Percentiles rank a stretch among this genome's conserved stretches.
These are phyloP conservation scores for Clunio marinus DNA, from an alignment of 2,888 invertebrate genomes.

Conservation along the genomic window DNA sequence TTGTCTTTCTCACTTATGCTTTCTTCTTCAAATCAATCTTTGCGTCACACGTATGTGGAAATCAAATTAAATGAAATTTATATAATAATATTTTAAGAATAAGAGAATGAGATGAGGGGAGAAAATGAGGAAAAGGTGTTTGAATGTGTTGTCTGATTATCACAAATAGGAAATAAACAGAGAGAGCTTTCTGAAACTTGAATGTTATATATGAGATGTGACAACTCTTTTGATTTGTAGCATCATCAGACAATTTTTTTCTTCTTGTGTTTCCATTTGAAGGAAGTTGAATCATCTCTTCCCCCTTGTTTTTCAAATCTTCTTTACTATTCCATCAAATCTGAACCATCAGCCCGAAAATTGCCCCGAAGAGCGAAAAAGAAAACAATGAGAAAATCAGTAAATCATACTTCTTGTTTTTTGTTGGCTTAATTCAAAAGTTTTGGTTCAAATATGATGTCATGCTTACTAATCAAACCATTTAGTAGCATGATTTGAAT, in stretches of 20 bases:
- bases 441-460: too few species aligned
- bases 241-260: constrained; percentile 1
- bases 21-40: background rate
- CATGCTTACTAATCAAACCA: too few species aligned
- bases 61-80: constrained; percentile 23
- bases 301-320: background rate
- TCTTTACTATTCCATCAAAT: constrained; percentile 17
- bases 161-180: too few species aligned
- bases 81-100: constrained; percentile 14
- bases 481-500: too few species aligned
- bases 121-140: constrained; percentile 19
- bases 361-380: constrained; percentile 18
- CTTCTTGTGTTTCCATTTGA: background rate
- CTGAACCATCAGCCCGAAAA: constrained; percentile 20
- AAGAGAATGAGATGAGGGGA: background rate
- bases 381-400: background rate
- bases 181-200: background rate
- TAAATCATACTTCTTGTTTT: constrained; percentile 2
- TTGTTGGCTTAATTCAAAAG: background rate
- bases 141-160: constrained; percentile 10
- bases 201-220: background rate
- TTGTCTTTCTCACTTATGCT: background rate
- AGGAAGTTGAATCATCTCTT: too few species aligned
- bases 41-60: constrained; percentile 1
- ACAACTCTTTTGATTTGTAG: constrained; percentile 15